Percentiles rank a stretch among this genome's conserved stretches.
Conservation (phyloP, 92 coral and sea anemone species). For the Phenganax subtilis region DNA sequence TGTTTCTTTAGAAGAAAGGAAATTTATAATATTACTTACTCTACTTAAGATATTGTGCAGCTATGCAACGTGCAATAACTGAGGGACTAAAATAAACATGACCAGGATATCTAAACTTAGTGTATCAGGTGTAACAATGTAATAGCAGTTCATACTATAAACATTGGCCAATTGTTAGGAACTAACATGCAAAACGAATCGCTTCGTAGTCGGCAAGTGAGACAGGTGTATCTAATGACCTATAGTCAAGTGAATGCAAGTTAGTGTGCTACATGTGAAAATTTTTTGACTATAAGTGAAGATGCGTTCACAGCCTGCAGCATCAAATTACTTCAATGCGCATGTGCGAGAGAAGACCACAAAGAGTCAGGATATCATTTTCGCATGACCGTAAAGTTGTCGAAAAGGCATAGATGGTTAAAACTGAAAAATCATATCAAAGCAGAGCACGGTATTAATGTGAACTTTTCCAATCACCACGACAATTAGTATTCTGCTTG, state of each 20-base stretch:
- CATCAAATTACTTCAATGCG: constrained; percentile 31
- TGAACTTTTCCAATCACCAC: neutral
- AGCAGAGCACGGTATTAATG: neutral
- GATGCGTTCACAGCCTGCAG: constrained; percentile 22
- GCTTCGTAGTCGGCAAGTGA: neutral
- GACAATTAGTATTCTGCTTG: constrained; percentile 5
- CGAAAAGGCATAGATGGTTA: neutral
- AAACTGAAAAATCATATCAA: neutral
- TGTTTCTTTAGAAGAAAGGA: too few relatives aligned
- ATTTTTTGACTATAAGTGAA: constrained; percentile 8
- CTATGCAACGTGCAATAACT: too few relatives aligned
- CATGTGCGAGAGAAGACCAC: constrained; percentile 32
- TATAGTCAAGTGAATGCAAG: constrained; percentile 37
- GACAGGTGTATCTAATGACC: constrained; percentile 19
- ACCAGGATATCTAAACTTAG: too few relatives aligned
- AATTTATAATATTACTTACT: too few relatives aligned
- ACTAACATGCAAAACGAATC: neutral
- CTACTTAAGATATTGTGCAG: too few relatives aligned
- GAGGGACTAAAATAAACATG: too few relatives aligned
- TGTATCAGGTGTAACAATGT: too few relatives aligned
- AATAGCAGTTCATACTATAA: too few relatives aligned
- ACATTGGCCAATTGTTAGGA: too few relatives aligned
- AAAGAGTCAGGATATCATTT: constrained; percentile 21
- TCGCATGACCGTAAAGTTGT: constrained; percentile 14
- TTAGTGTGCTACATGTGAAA: constrained; percentile 24